phyloP scores from a whole-genome alignment of 2,888 invertebrate genomes.

The Atethmia centrago region DNA sequence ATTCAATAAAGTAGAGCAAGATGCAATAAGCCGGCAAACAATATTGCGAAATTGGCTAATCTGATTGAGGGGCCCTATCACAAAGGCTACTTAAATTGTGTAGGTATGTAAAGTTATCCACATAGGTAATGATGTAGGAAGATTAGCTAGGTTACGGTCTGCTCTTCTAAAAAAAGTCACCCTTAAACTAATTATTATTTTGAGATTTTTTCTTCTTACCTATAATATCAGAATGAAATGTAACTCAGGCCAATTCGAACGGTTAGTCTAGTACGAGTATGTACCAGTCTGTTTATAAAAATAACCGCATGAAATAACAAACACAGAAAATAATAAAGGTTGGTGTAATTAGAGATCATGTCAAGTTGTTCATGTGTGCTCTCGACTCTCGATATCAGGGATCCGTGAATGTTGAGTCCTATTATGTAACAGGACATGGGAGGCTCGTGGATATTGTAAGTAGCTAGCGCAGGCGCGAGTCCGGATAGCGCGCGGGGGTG shows the following conservation, averaged over 20 bases:
- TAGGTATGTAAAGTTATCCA: neutral
- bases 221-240: neutral
- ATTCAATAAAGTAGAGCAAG: neutral
- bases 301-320: constrained; percentile 14
- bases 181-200: neutral
- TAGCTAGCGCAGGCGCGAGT: constrained; percentile 82
- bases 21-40: neutral
- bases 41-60: neutral
- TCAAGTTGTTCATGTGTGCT: constrained; percentile 39
- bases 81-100: constrained; percentile 5
- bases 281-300: constrained; percentile 1
- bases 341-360: constrained; percentile 48
- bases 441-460: constrained; percentile 80
- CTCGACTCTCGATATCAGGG: constrained; percentile 61
- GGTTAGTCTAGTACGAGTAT: constrained; percentile 16
- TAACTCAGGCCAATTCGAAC: neutral
- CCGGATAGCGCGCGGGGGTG: constrained; percentile 73
- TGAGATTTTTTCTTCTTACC: neutral
- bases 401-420: constrained; percentile 78
- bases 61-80: neutral
- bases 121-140: neutral
- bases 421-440: constrained; percentile 86
- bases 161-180: neutral
- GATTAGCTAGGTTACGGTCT: neutral
- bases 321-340: constrained; percentile 22